These are phyloP conservation scores for Ictidomys tridecemlineatus DNA, from an alignment of 2,113 vertebrate species.

Conservation along the genomic window DNA sequence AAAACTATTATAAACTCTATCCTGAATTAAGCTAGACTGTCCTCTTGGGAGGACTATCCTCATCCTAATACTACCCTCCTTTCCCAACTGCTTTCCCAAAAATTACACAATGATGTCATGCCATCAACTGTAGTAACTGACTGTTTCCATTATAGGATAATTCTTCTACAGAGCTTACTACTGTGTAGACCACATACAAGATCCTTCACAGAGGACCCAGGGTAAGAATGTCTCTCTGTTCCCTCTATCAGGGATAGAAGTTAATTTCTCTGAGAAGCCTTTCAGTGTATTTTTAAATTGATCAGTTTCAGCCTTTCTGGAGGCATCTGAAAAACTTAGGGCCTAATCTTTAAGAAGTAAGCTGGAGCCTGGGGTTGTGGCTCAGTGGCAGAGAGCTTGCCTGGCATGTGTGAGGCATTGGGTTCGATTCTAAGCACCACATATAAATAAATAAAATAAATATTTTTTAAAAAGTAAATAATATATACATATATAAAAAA, in stretches of 20 bases:
- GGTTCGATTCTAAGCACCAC: no score
- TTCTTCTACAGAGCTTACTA: neutral
- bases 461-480: no score
- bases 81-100: constrained; percentile 33
- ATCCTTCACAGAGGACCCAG: neutral
- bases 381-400: no score
- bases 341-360: neutral
- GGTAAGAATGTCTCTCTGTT: neutral
- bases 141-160: neutral
- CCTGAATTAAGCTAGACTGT: neutral
- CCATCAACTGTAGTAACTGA: neutral
- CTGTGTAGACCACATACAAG: neutral
- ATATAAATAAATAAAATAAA: no score
- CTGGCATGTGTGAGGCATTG: no score
- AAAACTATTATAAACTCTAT: neutral
- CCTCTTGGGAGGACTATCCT: neutral
- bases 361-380: no score
- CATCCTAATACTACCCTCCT: neutral
- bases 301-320: neutral
- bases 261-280: neutral
- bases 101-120: neutral
- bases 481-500: no score
- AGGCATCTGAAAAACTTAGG: neutral
- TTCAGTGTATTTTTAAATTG: neutral
- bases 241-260: neutral